Conservation (phyloP, 2,797 vertebrate species). For the Schizothorax lantsangensis region DNA sequence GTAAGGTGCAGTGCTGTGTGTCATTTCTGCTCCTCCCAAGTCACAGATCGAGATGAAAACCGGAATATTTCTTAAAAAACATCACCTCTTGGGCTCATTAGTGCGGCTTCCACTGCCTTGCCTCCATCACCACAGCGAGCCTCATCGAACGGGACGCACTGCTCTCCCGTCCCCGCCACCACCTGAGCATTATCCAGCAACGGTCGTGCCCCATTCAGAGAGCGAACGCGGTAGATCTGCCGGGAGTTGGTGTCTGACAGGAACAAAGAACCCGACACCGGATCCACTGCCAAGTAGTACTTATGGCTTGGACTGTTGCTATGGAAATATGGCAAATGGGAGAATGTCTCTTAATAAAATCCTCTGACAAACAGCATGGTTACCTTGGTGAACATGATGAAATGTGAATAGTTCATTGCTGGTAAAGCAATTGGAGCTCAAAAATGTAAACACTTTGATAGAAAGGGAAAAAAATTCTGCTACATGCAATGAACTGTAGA, state of each 20-base stretch:
- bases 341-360: slow-evolving; percentile 55
- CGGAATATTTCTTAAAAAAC: background rate
- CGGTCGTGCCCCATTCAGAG: slow-evolving; percentile 79
- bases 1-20: background rate
- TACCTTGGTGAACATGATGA: slow-evolving; percentile 62
- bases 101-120: slow-evolving; percentile 87
- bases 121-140: slow-evolving; percentile 87
- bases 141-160: slow-evolving; percentile 89
- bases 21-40: background rate
- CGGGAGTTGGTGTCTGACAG: slow-evolving; percentile 90
- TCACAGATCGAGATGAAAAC: background rate
- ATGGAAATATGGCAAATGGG: slow-evolving; percentile 58
- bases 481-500: slow-evolving; percentile 1
- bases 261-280: slow-evolving; percentile 84
- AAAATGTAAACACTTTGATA: slow-evolving; percentile 51
- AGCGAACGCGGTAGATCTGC: slow-evolving; percentile 84
- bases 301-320: slow-evolving; percentile 92
- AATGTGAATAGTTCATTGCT: slow-evolving; percentile 59
- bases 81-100: slow-evolving; percentile 90
- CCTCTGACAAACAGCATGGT: slow-evolving; percentile 50
- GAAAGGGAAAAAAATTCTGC: slow-evolving; percentile 35
- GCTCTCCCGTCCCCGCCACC: slow-evolving; percentile 87
- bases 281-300: slow-evolving; percentile 89
- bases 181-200: slow-evolving; percentile 85
- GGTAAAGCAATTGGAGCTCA: slow-evolving; percentile 57